Evolutionary conservation across 2,797 vertebrate species (phyloP).

Genomic region (Acomys russatus): DNA sequence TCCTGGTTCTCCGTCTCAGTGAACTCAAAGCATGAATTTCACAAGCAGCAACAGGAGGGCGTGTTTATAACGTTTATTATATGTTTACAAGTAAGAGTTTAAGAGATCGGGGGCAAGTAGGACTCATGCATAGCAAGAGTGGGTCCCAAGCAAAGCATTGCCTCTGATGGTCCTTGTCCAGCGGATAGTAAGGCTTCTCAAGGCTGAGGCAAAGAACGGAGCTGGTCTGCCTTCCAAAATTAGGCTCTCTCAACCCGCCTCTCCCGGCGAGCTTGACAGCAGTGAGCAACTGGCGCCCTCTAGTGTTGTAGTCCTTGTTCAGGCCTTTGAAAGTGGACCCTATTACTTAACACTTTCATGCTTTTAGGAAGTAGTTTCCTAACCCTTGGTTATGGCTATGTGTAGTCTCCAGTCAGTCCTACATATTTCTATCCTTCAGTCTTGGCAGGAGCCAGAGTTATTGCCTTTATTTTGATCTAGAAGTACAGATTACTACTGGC

Average conservation of each 20-base stretch:
- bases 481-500: background rate
- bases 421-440: background rate
- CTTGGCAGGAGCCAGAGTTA: background rate
- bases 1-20: background rate
- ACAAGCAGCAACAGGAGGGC: background rate
- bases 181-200: background rate
- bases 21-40: background rate
- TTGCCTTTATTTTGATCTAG: background rate
- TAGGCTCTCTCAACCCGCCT: background rate
- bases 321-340: background rate
- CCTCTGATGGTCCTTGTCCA: too few relatives aligned
- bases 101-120: background rate
- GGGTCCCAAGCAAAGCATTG: background rate
- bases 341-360: background rate
- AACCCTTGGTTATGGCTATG: background rate
- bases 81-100: background rate
- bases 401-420: background rate
- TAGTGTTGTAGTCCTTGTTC: background rate
- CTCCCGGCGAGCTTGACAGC: background rate
- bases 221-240: background rate
- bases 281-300: background rate
- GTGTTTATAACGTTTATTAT: background rate
- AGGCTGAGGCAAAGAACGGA: background rate
- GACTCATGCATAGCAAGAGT: background rate
- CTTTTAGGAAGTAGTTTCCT: background rate